Conservation (phyloP, 2,888 invertebrate genomes). For the Thumatha senex region DNA sequence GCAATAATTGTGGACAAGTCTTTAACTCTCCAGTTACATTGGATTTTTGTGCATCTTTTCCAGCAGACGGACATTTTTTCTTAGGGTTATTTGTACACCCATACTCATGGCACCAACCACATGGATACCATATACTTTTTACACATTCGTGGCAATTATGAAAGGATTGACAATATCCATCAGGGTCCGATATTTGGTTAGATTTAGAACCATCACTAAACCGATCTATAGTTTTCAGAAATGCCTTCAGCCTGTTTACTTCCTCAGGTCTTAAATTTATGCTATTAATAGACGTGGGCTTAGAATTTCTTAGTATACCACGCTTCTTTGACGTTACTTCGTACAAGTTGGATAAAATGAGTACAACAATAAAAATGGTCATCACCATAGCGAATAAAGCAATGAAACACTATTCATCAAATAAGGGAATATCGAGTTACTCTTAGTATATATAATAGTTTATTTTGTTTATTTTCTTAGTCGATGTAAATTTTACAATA, state of each 20-base stretch:
- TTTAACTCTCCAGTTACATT: conserved; percentile 9
- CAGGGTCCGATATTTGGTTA: conserved; percentile 10
- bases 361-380: conserved; percentile 2
- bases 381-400: conserved; percentile 12
- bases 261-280: conserved; percentile 13
- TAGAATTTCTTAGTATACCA: neutral
- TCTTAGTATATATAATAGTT: conserved; percentile 13
- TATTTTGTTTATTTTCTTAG: conserved; percentile 10
- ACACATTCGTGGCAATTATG: conserved; percentile 46
- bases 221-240: conserved; percentile 4
- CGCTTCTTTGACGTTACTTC: neutral
- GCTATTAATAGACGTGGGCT: neutral
- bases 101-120: conserved; percentile 54
- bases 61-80: conserved; percentile 32
- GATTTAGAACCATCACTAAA: no score
- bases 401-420: neutral
- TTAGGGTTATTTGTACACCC: conserved; percentile 46
- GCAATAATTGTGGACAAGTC: conserved; percentile 44
- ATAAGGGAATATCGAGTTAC: neutral
- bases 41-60: conserved; percentile 13
- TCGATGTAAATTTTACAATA: conserved; percentile 1
- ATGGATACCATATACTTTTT: conserved; percentile 36
- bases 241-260: conserved; percentile 13
- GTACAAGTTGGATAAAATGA: conserved; percentile 8
- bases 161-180: conserved; percentile 40